Evolutionary conservation across 2,797 vertebrate genomes (phyloP).

Genomic region (Erithacus rubecula): DNA sequence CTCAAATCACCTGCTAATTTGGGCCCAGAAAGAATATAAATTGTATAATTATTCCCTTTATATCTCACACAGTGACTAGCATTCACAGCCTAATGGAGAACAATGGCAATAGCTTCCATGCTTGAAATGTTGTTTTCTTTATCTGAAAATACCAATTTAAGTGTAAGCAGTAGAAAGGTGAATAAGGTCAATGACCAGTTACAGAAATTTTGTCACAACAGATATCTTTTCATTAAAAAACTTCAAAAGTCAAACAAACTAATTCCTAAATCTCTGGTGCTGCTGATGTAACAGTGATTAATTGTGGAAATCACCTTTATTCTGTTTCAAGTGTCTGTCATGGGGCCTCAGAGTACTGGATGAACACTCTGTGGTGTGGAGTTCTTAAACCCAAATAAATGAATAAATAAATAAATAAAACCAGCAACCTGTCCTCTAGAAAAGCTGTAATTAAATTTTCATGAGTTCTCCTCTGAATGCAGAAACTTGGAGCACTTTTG

Average conservation of each 20-base stretch:
- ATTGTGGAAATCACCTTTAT: not conserved
- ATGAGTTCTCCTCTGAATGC: not conserved
- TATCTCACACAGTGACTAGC: not conserved
- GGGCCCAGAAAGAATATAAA: conserved; percentile 47
- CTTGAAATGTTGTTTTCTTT: not conserved
- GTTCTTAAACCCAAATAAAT: not conserved
- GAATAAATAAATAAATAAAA: not conserved
- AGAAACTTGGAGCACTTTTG: not conserved
- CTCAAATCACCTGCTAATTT: conserved; percentile 64
- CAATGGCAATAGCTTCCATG: not conserved
- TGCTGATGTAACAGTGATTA: not conserved
- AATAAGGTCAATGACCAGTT: not conserved
- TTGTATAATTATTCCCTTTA: conserved; percentile 21
- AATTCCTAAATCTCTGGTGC: not conserved
- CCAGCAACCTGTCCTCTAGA: not conserved
- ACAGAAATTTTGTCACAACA: not conserved
- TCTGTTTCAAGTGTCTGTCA: not conserved
- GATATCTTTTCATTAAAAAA: not conserved
- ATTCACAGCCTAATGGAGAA: not conserved
- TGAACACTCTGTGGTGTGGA: not conserved
- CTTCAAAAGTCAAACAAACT: not conserved
- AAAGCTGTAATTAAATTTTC: not conserved
- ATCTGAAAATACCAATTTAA: not conserved
- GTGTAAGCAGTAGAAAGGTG: not conserved
- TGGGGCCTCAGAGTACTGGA: not conserved